A percentile compares a stretch with the other conserved stretches of the same genome.
Evolutionary conservation across 2,113 vertebrate species (phyloP).

Genomic region (Heptranchias perlo): DNA sequence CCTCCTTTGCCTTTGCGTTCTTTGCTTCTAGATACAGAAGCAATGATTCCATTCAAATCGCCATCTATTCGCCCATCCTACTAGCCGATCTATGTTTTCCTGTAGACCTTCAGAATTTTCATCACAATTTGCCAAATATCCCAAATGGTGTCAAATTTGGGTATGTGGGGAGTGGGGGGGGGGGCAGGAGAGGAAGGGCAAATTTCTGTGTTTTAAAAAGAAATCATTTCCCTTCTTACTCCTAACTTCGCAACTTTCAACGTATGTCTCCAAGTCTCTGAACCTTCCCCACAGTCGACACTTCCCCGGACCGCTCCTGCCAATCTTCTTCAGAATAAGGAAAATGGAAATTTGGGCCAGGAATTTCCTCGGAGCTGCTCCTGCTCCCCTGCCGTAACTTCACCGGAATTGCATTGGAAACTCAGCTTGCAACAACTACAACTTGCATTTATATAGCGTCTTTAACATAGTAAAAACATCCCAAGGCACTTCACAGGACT

Average conservation of each 20-base stretch:
- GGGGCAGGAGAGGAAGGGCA: neutral
- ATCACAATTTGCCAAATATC: neutral
- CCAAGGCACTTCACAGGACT: neutral
- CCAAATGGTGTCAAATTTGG: neutral
- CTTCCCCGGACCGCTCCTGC: neutral
- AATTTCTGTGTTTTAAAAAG: neutral
- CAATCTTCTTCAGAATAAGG: neutral
- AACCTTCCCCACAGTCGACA: neutral
- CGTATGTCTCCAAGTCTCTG: neutral
- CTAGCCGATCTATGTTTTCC: neutral
- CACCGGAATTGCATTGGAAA: too few species aligned
- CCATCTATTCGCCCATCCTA: neutral
- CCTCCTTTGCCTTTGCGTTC: too few species aligned
- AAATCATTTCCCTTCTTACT: neutral
- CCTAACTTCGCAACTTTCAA: neutral
- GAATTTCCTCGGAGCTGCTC: neutral
- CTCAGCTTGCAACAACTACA: neutral
- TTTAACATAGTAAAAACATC: neutral
- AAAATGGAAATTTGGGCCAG: neutral
- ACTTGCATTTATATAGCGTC: neutral
- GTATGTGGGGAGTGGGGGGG: neutral
- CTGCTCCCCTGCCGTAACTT: neutral
- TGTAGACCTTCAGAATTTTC: neutral
- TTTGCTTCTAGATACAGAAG: neutral
- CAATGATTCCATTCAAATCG: too few species aligned